phyloP scores from a whole-genome alignment of 2,797 vertebrate genomes.

The Melanotaenia maccullochi region DNA sequence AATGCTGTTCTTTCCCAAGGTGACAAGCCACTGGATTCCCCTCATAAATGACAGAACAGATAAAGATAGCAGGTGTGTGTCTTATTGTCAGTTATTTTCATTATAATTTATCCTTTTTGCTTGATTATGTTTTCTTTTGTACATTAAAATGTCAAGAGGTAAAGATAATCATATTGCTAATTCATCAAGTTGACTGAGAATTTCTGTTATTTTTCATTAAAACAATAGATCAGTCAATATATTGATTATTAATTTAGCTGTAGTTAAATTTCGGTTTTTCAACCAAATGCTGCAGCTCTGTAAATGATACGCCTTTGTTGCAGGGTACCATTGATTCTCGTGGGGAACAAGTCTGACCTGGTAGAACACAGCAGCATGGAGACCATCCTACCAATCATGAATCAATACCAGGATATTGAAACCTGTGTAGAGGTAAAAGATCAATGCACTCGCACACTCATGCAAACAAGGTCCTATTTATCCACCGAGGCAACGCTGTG shows the following conservation, averaged over 20 bases:
- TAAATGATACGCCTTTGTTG: slow-evolving; percentile 14
- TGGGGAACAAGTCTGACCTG: slow-evolving; percentile 98
- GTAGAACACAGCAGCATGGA: slow-evolving; percentile 99
- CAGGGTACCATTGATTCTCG: slow-evolving; percentile 96
- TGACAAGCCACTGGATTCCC: slow-evolving; percentile 99
- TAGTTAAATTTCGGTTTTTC: background rate
- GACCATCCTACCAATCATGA: slow-evolving; percentile 99
- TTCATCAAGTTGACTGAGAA: background rate
- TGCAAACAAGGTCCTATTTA: background rate
- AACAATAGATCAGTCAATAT: background rate
- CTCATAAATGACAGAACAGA: slow-evolving; percentile 97
- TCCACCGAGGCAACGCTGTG: background rate
- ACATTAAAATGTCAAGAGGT: background rate
- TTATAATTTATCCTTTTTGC: too few species aligned
- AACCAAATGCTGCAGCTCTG: background rate
- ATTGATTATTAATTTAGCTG: background rate
- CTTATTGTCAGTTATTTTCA: background rate
- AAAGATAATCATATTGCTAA: background rate
- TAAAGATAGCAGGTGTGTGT: slow-evolving; percentile 95
- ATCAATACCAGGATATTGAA: slow-evolving; percentile 98
- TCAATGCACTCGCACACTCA: background rate
- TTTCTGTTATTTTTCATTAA: background rate
- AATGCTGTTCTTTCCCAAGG: slow-evolving; percentile 76
- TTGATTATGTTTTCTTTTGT: background rate
- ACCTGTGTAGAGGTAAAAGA: slow-evolving; percentile 95